These are phyloP conservation scores for Lepus americanus DNA, from an alignment of 2,113 vertebrate genomes.

Conservation along the genomic window DNA sequence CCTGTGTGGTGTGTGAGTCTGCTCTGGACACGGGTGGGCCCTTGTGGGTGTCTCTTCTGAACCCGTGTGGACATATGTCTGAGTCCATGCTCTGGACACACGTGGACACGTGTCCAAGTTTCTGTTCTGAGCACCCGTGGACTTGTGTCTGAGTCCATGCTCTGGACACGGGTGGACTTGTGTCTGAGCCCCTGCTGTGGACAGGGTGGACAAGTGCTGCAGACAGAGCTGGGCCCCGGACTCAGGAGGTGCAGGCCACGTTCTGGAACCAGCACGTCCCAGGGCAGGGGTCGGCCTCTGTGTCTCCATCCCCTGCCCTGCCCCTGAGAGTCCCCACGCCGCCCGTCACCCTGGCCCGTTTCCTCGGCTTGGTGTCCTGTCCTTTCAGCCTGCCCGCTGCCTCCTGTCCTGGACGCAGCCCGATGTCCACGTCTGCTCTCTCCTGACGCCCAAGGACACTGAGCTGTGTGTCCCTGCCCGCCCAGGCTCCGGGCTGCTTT, in stretches of 20 bases:
- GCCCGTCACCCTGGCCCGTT: not conserved
- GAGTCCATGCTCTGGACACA: too few relatives aligned
- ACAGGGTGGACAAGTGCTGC: too few relatives aligned
- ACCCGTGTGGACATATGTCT: too few relatives aligned
- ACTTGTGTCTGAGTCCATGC: too few relatives aligned
- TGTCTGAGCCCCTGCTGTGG: too few relatives aligned
- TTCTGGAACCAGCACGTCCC: not conserved
- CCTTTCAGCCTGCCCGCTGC: not conserved
- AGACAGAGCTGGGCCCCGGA: not conserved
- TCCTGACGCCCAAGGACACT: not conserved
- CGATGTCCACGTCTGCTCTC: constrained; percentile 11
- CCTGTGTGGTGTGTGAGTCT: too few relatives aligned
- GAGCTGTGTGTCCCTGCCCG: not conserved
- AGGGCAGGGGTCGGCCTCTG: too few relatives aligned
- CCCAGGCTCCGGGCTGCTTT: constrained; percentile 41
- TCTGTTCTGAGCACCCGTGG: too few relatives aligned
- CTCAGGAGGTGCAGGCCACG: fast-evolving
- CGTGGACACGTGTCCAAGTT: too few relatives aligned
- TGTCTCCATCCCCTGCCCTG: not conserved
- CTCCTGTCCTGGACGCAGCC: not conserved
- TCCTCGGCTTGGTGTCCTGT: not conserved
- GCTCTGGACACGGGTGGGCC: too few relatives aligned
- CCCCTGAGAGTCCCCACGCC: not conserved
- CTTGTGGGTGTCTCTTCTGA: too few relatives aligned
- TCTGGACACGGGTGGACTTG: too few relatives aligned